Evolutionary conservation across 2,113 vertebrate genomes (phyloP).

Genomic region (Trogon melanurus): DNA sequence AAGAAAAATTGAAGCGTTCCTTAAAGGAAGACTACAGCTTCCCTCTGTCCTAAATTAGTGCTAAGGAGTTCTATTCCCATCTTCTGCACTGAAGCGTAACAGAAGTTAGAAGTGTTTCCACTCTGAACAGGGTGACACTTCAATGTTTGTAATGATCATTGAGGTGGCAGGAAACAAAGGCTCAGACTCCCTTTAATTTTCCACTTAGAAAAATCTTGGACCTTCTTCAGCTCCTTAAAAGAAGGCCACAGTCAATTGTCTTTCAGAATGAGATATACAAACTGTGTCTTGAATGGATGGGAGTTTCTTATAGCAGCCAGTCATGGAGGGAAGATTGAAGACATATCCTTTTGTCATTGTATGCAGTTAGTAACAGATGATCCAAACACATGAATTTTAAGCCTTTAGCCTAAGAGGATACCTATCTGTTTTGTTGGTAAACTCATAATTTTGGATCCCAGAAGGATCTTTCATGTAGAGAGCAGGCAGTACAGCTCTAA

Average conservation of each 20-base stretch:
- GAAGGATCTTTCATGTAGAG: neutral
- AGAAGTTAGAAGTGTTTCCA: neutral
- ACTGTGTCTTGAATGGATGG: neutral
- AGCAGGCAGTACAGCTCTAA: neutral
- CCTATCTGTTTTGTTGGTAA: neutral
- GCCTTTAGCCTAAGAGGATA: neutral
- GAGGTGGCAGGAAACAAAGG: neutral
- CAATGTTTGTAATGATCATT: neutral
- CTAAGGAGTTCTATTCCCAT: neutral
- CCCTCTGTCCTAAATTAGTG: neutral
- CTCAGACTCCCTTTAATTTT: neutral
- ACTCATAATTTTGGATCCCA: neutral
- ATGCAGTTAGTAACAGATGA: neutral
- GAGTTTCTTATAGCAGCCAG: neutral
- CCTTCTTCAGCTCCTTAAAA: neutral
- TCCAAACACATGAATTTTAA: neutral
- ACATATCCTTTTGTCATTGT: neutral
- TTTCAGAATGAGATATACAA: neutral
- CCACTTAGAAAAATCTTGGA: neutral
- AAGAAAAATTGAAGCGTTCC: neutral
- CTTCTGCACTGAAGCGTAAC: neutral
- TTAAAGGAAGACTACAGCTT: neutral
- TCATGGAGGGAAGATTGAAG: neutral
- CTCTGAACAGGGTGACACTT: neutral
- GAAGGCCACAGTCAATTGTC: neutral